phyloP scores from a whole-genome alignment of 2,113 vertebrate genomes.

The Sebastes fasciatus region DNA sequence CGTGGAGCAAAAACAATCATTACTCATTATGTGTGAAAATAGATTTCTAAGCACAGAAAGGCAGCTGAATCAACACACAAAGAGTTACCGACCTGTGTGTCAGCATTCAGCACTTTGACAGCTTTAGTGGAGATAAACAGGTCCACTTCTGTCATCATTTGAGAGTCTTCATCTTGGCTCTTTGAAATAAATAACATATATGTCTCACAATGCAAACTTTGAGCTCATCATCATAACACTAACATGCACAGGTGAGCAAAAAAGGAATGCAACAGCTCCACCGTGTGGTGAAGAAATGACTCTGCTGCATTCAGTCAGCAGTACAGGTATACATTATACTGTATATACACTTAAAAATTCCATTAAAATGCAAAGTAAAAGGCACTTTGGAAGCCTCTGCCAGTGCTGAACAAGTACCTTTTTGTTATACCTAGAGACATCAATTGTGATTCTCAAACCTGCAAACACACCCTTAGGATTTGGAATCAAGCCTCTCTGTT shows the following conservation, averaged over 20 bases:
- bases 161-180: slow-evolving; percentile 93
- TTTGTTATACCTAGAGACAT: neutral
- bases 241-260: neutral
- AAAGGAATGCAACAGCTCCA: slow-evolving; percentile 53
- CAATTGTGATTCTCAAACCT: neutral
- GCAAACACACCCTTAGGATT: neutral
- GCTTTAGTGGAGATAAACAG: slow-evolving; percentile 99
- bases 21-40: neutral
- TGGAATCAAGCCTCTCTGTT: neutral
- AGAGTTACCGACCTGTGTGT: slow-evolving; percentile 90
- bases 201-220: neutral
- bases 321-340: neutral
- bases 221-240: neutral
- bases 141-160: slow-evolving; percentile 95
- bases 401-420: neutral
- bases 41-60: neutral
- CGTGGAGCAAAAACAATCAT: slow-evolving; percentile 2
- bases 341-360: neutral
- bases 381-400: neutral
- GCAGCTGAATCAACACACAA: neutral
- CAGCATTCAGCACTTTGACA: slow-evolving; percentile 98
- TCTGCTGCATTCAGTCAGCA: neutral
- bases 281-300: slow-evolving; percentile 49
- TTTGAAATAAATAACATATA: slow-evolving; percentile 59
- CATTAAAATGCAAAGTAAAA: neutral